Conservation (phyloP, 2,797 vertebrate genomes). For the Podarcis siculus region DNA sequence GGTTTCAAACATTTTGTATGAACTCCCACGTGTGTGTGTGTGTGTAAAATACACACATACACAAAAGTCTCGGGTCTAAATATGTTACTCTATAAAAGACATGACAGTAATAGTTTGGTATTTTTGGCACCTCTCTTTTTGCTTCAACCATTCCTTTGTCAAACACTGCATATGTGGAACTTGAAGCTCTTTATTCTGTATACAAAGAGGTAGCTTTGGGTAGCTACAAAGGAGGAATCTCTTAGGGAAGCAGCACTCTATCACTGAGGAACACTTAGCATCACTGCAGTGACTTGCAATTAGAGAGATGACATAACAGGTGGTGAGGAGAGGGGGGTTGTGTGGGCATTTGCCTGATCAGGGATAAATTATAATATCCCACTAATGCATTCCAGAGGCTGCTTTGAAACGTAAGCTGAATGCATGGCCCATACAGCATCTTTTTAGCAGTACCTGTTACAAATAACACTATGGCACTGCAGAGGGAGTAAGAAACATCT, state of each 20-base stretch:
- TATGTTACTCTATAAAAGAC: slow-evolving; percentile 58
- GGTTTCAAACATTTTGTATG: slow-evolving; percentile 39
- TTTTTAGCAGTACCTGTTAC: background rate
- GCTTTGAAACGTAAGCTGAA: slow-evolving; percentile 41
- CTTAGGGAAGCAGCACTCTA: slow-evolving; percentile 1
- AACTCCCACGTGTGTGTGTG: slow-evolving; percentile 11
- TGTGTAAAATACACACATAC: background rate
- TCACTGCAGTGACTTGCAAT: slow-evolving; percentile 62
- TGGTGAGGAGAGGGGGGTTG: slow-evolving; percentile 9
- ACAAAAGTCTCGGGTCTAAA: slow-evolving; percentile 46
- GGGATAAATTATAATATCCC: slow-evolving; percentile 35
- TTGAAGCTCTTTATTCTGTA: slow-evolving; percentile 37
- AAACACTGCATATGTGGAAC: slow-evolving; percentile 54
- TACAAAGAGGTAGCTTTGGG: slow-evolving; percentile 32
- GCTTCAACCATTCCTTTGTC: slow-evolving; percentile 41
- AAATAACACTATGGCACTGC: slow-evolving; percentile 37
- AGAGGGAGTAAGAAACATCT: background rate
- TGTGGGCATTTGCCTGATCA: slow-evolving; percentile 36
- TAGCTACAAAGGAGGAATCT: slow-evolving; percentile 42
- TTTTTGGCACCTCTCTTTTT: slow-evolving; percentile 19
- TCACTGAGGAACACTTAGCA: slow-evolving; percentile 27
- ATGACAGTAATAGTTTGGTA: slow-evolving; percentile 55
- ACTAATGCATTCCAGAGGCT: slow-evolving; percentile 22
- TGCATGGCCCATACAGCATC: slow-evolving; percentile 28
- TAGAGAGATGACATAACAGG: slow-evolving; percentile 44